These are phyloP conservation scores for Hormaphis cornu DNA, from an alignment of 1,140 invertebrate genomes.

Conservation along the genomic window DNA sequence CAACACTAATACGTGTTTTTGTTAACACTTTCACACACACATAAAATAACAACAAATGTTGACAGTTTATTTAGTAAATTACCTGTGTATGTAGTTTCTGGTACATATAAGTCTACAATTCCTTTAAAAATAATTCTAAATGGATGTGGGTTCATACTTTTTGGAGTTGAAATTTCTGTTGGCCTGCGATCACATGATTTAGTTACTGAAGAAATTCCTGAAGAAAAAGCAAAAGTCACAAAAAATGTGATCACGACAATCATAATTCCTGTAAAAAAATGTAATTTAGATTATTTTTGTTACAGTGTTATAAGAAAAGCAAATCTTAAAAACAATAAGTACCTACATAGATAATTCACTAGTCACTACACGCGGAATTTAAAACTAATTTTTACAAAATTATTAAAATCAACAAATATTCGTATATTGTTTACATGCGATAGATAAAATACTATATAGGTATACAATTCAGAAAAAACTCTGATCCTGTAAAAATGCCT, in stretches of 20 bases:
- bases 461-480: too few species aligned
- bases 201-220: background rate
- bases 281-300: background rate
- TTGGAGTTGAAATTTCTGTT: background rate
- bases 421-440: too few species aligned
- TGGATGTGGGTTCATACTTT: conserved; percentile 4
- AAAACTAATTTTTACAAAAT: too few species aligned
- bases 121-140: conserved; percentile 8
- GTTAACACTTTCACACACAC: too few species aligned
- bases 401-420: too few species aligned
- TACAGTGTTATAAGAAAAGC: too few species aligned
- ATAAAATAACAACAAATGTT: too few species aligned
- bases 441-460: too few species aligned
- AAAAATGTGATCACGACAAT: background rate
- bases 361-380: too few species aligned
- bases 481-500: too few species aligned
- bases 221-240: background rate
- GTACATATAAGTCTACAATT: background rate
- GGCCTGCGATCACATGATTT: conserved; percentile 4
- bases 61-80: conserved; percentile 4
- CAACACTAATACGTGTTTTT: too few species aligned
- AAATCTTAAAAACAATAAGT: background rate
- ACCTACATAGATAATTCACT: background rate
- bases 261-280: background rate
- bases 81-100: conserved; percentile 16